phyloP scores from a whole-genome alignment of 2,113 vertebrate genomes.

The Caranx melampygus region DNA sequence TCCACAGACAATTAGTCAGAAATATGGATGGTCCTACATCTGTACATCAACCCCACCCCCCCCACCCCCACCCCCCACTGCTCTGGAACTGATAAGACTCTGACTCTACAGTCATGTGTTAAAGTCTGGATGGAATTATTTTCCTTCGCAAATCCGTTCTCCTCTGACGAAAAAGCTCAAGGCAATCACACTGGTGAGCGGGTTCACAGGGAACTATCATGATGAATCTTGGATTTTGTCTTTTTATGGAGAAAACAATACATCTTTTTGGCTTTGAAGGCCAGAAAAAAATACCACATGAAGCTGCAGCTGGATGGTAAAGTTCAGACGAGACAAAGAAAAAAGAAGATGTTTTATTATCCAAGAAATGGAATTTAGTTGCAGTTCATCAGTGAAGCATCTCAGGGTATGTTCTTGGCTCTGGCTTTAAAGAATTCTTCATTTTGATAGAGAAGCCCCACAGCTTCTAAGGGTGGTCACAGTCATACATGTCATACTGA shows the following conservation, averaged over 20 bases:
- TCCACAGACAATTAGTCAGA: neutral
- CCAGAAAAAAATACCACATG: conserved; percentile 2
- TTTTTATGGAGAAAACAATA: neutral
- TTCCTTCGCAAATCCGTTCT: neutral
- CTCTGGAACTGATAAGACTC: neutral
- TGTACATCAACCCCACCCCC: neutral
- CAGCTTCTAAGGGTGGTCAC: conserved; percentile 6
- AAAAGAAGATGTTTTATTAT: conserved; percentile 10
- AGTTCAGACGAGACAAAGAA: neutral
- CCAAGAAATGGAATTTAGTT: neutral
- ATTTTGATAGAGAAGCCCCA: conserved; percentile 12
- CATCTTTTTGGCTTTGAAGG: neutral
- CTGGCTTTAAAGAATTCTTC: neutral
- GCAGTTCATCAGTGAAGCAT: conserved; percentile 14
- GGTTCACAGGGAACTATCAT: neutral
- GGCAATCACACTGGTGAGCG: neutral
- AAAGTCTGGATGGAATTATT: neutral
- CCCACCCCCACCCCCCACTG: too few relatives aligned
- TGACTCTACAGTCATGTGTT: neutral
- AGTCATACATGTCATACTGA: conserved; percentile 19
- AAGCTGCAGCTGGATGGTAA: conserved; percentile 9
- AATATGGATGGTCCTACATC: neutral
- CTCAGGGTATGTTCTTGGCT: neutral
- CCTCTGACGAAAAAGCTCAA: neutral
- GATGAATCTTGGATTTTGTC: neutral